Percentiles rank a stretch among this genome's conserved stretches.
Conservation (phyloP, 2,113 vertebrate genomes). For the Dromiciops gliroides region DNA sequence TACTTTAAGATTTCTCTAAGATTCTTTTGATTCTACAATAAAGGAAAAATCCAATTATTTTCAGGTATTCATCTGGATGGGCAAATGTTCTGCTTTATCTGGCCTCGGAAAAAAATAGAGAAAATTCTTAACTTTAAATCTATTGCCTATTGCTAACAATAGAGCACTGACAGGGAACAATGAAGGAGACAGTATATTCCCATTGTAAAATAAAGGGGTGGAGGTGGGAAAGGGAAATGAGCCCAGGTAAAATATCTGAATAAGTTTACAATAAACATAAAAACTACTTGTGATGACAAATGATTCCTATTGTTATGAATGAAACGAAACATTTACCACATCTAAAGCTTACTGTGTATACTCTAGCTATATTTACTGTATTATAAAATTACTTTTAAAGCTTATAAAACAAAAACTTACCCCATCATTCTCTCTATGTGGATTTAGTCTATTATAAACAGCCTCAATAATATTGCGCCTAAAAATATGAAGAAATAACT, state of each 20-base stretch:
- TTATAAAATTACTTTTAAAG: slow-evolving; percentile 53
- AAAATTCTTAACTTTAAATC: neutral
- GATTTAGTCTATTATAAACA: slow-evolving; percentile 97
- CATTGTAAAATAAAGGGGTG: slow-evolving; percentile 44
- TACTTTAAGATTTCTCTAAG: neutral
- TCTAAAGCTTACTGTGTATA: slow-evolving; percentile 23
- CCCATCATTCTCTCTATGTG: slow-evolving; percentile 97
- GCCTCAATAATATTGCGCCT: slow-evolving; percentile 98
- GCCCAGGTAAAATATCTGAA: neutral
- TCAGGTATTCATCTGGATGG: neutral
- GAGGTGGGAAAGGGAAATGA: slow-evolving; percentile 48
- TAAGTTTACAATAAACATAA: neutral
- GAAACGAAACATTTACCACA: neutral
- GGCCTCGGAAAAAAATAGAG: slow-evolving; percentile 20
- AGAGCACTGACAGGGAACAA: slow-evolving; percentile 34
- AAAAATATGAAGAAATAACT: slow-evolving; percentile 65
- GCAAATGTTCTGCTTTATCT: neutral
- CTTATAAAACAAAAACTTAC: slow-evolving; percentile 88
- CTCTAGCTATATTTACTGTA: neutral
- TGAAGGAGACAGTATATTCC: slow-evolving; percentile 42
- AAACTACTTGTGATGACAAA: neutral
- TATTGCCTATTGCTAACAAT: slow-evolving; percentile 24
- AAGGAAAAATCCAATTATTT: slow-evolving; percentile 18
- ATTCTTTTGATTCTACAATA: neutral
- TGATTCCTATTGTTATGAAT: neutral